These are phyloP conservation scores for Erpetoichthys calabaricus DNA, from an alignment of 2,797 vertebrate genomes.

Conservation along the genomic window DNA sequence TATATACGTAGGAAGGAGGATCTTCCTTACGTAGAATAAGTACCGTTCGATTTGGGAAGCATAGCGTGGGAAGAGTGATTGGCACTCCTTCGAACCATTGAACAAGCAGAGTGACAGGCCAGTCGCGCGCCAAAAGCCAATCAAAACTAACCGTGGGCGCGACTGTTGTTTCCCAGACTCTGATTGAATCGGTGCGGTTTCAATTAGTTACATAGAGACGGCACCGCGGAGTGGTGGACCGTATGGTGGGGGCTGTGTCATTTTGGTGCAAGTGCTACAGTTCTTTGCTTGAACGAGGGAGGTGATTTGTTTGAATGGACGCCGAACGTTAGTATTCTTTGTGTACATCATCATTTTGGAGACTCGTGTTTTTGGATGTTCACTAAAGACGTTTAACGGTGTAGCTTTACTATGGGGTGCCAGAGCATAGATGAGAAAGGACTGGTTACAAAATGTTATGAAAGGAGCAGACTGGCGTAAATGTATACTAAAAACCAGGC, in stretches of 20 bases:
- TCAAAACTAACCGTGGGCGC: constrained; percentile 25
- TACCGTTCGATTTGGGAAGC: too few relatives aligned
- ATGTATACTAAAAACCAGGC: constrained; percentile 23
- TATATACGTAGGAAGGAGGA: too few relatives aligned
- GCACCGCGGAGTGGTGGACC: constrained; percentile 19
- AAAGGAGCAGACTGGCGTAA: constrained; percentile 35
- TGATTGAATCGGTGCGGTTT: constrained; percentile 38
- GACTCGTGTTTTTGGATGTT: constrained; percentile 4
- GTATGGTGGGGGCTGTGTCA: neutral
- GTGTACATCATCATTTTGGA: constrained; percentile 8
- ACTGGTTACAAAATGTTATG: constrained; percentile 24
- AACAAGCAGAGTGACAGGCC: constrained; percentile 1
- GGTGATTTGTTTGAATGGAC: constrained; percentile 11
- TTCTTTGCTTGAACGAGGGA: constrained; percentile 4
- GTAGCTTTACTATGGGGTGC: too few relatives aligned
- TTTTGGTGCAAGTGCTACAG: constrained; percentile 6
- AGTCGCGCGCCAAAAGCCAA: constrained; percentile 25
- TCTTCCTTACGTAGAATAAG: too few relatives aligned
- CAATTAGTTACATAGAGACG: constrained; percentile 32
- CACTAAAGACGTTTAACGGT: neutral
- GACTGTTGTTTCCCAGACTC: constrained; percentile 14
- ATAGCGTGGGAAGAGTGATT: constrained; percentile 4
- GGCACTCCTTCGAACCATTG: constrained; percentile 28
- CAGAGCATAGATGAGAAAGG: too few relatives aligned
- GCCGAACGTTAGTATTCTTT: constrained; percentile 11